These are phyloP conservation scores for Monomorium pharaonis DNA, from an alignment of 1,140 invertebrate genomes.

Conservation along the genomic window DNA sequence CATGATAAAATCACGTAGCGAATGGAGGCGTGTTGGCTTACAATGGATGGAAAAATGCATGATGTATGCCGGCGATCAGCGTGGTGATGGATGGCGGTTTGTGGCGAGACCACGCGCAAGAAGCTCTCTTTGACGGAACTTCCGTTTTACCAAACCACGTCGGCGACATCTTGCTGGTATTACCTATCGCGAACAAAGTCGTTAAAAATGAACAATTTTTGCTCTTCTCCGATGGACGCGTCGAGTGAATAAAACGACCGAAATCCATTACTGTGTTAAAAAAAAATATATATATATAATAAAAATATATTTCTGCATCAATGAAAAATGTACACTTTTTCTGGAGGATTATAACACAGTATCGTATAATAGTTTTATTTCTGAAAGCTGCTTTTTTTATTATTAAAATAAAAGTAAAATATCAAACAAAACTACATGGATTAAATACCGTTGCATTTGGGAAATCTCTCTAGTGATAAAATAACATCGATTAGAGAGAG, in stretches of 20 bases:
- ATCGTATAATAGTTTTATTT: not conserved
- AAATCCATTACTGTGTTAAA: not conserved
- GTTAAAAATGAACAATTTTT: constrained; percentile 5
- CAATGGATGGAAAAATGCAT: constrained; percentile 66
- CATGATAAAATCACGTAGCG: constrained; percentile 63
- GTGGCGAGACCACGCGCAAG: constrained; percentile 26
- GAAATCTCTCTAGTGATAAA: not conserved
- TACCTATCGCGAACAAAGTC: constrained; percentile 13
- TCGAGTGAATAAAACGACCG: not conserved
- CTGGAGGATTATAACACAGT: not conserved
- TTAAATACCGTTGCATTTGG: not conserved
- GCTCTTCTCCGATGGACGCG: not conserved
- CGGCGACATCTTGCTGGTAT: constrained; percentile 20
- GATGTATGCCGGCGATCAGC: constrained; percentile 64
- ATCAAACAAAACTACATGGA: not conserved
- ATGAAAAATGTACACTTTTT: not conserved
- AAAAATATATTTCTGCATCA: not conserved
- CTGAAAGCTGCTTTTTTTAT: not conserved
- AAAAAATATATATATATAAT: no score
- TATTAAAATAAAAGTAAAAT: not conserved
- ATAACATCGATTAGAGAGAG: not conserved
- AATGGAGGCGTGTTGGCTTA: constrained; percentile 59
- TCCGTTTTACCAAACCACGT: constrained; percentile 43
- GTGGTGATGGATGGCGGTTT: constrained; percentile 65
- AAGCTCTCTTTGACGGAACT: constrained; percentile 48